Base-by-base conservation (phyloP, 2,888 invertebrate genomes). In the Entomobrya proxima region DNA sequence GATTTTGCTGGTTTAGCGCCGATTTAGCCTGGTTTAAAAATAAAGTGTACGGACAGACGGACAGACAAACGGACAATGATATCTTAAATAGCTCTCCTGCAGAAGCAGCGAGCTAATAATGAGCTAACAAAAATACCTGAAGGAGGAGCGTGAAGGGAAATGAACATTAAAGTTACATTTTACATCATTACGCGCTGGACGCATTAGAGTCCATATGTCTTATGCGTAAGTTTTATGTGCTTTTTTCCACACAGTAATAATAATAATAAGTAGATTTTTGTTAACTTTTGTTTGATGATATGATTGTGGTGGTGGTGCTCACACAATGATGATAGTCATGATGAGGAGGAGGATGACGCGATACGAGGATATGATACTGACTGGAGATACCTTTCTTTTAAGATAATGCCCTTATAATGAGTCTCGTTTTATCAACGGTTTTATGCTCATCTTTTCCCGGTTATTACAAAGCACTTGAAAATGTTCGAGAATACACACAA, bases 331-430 rank as follows among this genome's bases (percentile, higher is more conserved):
- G 52, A 75, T 40, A 35, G n/a, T 50, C 40, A 52, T 18, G 27
- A 40, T 44, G n/a, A 77, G n/a, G 47, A 47, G 13, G n/a, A 9
- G 13, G n/a, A 15, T 7, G 47, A 2, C 13, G 50, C 67, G 55
- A 72, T 72, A 27, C 30, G 69, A 21, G 69, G 50, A 50, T 64
- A 50, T 40, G 40, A 32, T 61, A 52, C 50, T 9, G 47, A 74
- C 67, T 76, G 64, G 67, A 52, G 83, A 27, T 76, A 7, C 64
- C 11, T 78, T 37, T 83, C 61, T 74, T 32, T 74, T 69, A 52
- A 18, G n/a, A n/a, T 80, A 80, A 82, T 83, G 64, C 32, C 7
- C 18, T 82, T 76, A 82, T 50, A 50, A 82, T 82, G 75, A 82
- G 67, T 18, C 21, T 40, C 32, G 13, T 32, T 58, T 64, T 32